A percentile compares a stretch with the other conserved stretches of the same genome.
Evolutionary conservation across 1,140 invertebrate genomes (phyloP).

Genomic region (Rhopalosiphum padi): DNA sequence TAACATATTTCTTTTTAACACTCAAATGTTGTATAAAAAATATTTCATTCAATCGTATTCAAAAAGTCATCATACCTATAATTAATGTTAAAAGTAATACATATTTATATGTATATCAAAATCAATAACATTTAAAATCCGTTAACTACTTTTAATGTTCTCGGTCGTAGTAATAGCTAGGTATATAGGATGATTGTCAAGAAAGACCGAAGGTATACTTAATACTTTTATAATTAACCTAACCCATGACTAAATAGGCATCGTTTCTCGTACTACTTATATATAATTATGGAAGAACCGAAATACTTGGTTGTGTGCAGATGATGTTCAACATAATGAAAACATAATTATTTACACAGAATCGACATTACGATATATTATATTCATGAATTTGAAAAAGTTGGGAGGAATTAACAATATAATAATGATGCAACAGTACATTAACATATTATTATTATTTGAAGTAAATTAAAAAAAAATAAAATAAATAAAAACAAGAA

Average conservation of each 20-base stretch:
- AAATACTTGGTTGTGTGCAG: not conserved
- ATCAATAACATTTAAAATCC: not conserved
- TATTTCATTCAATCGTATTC: not conserved
- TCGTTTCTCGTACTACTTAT: not conserved
- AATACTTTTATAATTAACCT: not conserved
- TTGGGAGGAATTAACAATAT: not conserved
- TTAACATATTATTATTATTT: not conserved
- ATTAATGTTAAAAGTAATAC: not conserved
- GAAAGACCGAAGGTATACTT: not conserved
- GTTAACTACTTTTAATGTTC: not conserved
- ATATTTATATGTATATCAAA: not conserved
- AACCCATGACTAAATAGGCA: no score
- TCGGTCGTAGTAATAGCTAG: no score
- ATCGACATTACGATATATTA: no score
- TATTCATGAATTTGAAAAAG: not conserved
- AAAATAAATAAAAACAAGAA: not conserved
- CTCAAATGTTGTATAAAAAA: not conserved
- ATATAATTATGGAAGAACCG: not conserved
- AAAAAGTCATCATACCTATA: not conserved
- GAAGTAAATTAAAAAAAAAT: not conserved
- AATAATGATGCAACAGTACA: not conserved
- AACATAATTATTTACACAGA: no score
- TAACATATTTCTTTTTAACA: constrained; percentile 19
- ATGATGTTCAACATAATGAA: not conserved
- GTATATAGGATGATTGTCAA: not conserved